phyloP scores from a whole-genome alignment of 2,797 vertebrate species.

The Molothrus ater region DNA sequence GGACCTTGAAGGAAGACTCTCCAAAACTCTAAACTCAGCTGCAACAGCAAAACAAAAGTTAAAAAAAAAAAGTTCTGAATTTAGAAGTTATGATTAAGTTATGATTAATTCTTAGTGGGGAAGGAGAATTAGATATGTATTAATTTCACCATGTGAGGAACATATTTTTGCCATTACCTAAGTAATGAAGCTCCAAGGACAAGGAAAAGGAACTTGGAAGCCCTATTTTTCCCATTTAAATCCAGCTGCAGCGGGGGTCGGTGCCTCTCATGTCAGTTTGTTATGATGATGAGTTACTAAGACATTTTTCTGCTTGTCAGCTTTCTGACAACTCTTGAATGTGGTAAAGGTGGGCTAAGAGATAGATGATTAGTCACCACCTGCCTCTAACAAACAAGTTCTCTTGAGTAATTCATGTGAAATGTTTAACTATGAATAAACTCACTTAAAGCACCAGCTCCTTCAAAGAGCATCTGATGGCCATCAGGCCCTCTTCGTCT shows the following conservation, averaged over 20 bases:
- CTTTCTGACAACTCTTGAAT: constrained; percentile 41
- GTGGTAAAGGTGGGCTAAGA: constrained; percentile 53
- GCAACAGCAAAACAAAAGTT: neutral
- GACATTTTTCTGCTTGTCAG: constrained; percentile 50
- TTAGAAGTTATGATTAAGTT: constrained; percentile 36
- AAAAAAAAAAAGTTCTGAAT: neutral
- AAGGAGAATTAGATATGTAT: constrained; percentile 24
- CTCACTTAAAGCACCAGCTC: neutral
- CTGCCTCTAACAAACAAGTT: constrained; percentile 54
- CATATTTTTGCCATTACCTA: constrained; percentile 38
- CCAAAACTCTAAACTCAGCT: neutral
- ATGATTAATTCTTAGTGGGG: constrained; percentile 40
- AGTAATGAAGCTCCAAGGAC: constrained; percentile 25
- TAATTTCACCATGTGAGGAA: constrained; percentile 28
- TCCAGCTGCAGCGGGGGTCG: constrained; percentile 30
- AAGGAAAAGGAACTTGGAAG: constrained; percentile 47
- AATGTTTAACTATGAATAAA: constrained; percentile 30
- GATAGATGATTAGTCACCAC: constrained; percentile 56
- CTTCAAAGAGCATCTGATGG: neutral
- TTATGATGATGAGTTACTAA: constrained; percentile 43
- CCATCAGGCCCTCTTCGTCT: neutral
- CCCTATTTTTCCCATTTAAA: constrained; percentile 37
- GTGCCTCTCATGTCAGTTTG: constrained; percentile 35
- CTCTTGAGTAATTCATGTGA: constrained; percentile 29
- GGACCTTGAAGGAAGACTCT: neutral